phyloP scores from a whole-genome alignment of 2,797 vertebrate genomes.

The Melanotaenia nigrans region DNA sequence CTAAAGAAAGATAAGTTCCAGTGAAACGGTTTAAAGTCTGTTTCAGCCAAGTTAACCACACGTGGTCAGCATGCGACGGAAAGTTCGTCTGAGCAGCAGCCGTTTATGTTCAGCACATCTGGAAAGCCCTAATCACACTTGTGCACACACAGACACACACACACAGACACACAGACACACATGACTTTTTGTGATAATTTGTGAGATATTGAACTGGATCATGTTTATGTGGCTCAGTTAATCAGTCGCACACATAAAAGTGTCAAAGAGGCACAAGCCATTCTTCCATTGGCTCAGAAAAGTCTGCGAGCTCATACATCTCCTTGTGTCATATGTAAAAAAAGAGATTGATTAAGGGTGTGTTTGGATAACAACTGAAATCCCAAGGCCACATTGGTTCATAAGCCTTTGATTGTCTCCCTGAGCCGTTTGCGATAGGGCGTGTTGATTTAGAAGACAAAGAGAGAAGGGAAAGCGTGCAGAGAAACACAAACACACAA shows the following conservation, averaged over 20 bases:
- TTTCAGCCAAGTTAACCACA: slow-evolving; percentile 19
- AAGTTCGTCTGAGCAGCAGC: slow-evolving; percentile 32
- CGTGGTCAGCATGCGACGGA: slow-evolving; percentile 12
- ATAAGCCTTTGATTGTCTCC: slow-evolving; percentile 10
- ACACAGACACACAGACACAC: not conserved
- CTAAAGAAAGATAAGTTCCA: not conserved
- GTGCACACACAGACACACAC: not conserved
- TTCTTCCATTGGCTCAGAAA: slow-evolving; percentile 14
- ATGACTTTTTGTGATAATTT: not conserved
- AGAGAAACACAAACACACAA: not conserved
- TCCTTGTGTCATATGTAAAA: slow-evolving; percentile 18
- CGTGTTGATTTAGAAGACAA: slow-evolving; percentile 6
- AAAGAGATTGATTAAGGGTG: slow-evolving; percentile 10
- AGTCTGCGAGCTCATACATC: not conserved
- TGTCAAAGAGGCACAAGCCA: slow-evolving; percentile 41
- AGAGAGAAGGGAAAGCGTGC: not conserved
- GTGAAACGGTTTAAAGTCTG: slow-evolving; percentile 6
- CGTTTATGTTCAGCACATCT: slow-evolving; percentile 33
- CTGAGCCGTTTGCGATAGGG: slow-evolving; percentile 18
- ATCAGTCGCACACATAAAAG: slow-evolving; percentile 39
- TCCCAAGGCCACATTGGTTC: slow-evolving; percentile 1
- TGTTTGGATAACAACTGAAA: slow-evolving; percentile 1
- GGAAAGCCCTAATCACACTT: slow-evolving; percentile 1
- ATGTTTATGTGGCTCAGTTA: slow-evolving; percentile 17
- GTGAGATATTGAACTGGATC: slow-evolving; percentile 16